Conservation (phyloP, 92 coral and sea anemone species). For the Phenganax subtilis region DNA sequence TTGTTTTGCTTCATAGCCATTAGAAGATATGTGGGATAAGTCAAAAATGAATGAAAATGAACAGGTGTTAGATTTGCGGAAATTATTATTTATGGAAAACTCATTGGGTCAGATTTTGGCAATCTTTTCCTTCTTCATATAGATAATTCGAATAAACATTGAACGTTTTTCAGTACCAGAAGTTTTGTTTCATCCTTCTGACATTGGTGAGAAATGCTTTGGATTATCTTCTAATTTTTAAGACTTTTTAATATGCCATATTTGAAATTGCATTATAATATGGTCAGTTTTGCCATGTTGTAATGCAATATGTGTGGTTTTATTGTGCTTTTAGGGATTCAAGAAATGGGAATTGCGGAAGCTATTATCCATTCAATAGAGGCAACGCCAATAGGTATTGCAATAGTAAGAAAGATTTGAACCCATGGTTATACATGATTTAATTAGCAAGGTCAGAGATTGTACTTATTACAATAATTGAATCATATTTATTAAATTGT, state of each 20-base stretch:
- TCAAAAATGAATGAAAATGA: constrained; percentile 78
- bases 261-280: constrained; percentile 9
- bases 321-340: constrained; percentile 59
- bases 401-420: not conserved
- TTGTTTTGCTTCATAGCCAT: constrained; percentile 49
- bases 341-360: constrained; percentile 95
- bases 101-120: not conserved
- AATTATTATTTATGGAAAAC: not conserved
- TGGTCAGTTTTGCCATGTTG: not conserved
- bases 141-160: constrained; percentile 85
- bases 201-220: constrained; percentile 60
- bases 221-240: too few relatives aligned
- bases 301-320: not conserved
- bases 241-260: not conserved
- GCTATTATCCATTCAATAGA: constrained; percentile 71
- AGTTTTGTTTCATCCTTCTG: constrained; percentile 89
- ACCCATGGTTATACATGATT: too few relatives aligned
- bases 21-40: constrained; percentile 81
- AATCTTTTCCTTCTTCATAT: constrained; percentile 15
- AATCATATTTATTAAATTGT: not conserved
- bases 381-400: constrained; percentile 65
- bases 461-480: too few relatives aligned
- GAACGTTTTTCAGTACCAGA: constrained; percentile 97
- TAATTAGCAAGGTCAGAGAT: too few relatives aligned
- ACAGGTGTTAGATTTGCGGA: constrained; percentile 55